These are phyloP conservation scores for Eurois occulta DNA, from an alignment of 2,888 invertebrate genomes.

Conservation along the genomic window DNA sequence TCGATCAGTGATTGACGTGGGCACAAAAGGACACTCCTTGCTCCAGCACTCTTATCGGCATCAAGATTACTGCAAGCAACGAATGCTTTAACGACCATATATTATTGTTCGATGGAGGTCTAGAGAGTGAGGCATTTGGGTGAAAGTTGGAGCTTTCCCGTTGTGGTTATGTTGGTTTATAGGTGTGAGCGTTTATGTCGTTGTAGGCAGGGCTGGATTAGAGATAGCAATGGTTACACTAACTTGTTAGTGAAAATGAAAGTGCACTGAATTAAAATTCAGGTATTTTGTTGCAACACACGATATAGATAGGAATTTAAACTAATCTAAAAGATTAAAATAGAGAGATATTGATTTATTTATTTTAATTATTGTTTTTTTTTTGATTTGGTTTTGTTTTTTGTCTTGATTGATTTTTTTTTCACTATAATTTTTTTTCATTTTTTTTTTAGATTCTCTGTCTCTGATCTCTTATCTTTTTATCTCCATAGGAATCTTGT, in stretches of 20 bases:
- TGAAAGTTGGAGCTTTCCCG: constrained; percentile 52
- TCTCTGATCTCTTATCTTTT: no score
- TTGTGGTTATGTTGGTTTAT: constrained; percentile 54
- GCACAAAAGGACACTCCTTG: constrained; percentile 80
- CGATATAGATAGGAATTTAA: no score
- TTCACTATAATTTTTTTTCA: no score
- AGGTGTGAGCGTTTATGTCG: constrained; percentile 53
- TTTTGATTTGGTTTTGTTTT: no score
- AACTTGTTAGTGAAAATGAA: not conserved
- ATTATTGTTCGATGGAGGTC: constrained; percentile 65
- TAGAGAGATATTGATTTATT: no score
- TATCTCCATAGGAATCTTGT: not conserved
- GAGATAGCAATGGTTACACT: not conserved
- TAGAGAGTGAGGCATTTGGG: not conserved
- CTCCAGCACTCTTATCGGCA: constrained; percentile 75
- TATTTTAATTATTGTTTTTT: no score
- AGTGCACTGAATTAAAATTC: no score
- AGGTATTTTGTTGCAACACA: no score
- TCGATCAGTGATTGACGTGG: constrained; percentile 81
- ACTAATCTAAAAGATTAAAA: no score
- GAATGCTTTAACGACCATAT: constrained; percentile 55
- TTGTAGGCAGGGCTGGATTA: constrained; percentile 56
- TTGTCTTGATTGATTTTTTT: no score
- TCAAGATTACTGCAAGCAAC: constrained; percentile 73
- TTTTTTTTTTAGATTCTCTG: no score